Conservation (phyloP, 1,140 invertebrate species). For the Panonychus citri region DNA sequence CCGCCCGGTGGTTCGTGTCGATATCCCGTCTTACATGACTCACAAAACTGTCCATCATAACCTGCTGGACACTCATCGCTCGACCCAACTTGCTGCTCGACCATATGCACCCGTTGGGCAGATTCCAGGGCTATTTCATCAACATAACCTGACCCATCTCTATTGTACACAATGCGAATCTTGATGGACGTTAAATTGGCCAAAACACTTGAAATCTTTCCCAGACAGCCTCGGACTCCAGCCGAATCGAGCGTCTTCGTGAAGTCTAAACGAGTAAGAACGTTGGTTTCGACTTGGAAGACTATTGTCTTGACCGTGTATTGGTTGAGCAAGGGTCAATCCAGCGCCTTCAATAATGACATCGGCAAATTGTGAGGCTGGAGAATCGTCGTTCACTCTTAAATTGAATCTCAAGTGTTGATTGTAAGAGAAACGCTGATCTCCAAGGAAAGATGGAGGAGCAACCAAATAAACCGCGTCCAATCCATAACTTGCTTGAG, state of each 20-base stretch:
- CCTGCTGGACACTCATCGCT: constrained; percentile 76
- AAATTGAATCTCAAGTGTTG: constrained; percentile 71
- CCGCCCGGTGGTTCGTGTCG: constrained; percentile 67
- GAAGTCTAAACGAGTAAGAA: constrained; percentile 55
- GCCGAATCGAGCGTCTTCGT: constrained; percentile 67
- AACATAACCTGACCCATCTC: constrained; percentile 53
- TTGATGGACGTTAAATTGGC: constrained; percentile 81
- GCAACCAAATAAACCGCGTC: constrained; percentile 67
- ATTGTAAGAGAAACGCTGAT: constrained; percentile 83
- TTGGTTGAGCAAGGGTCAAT: constrained; percentile 52
- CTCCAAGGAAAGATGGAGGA: constrained; percentile 65
- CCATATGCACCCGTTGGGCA: constrained; percentile 54
- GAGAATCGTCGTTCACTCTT: constrained; percentile 49
- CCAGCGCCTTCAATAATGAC: constrained; percentile 60
- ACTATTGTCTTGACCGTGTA: constrained; percentile 71
- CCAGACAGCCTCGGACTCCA: constrained; percentile 71
- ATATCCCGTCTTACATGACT: constrained; percentile 74
- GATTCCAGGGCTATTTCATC: constrained; percentile 68
- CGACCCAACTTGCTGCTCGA: constrained; percentile 64
- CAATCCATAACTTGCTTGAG: constrained; percentile 33
- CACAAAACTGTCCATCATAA: constrained; percentile 79
- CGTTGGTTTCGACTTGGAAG: constrained; percentile 43
- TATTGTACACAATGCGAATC: constrained; percentile 70
- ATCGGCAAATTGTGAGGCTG: constrained; percentile 46
- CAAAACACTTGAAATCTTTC: constrained; percentile 63